Percentiles rank a stretch among this genome's conserved stretches.
Conservation (phyloP, 2,888 invertebrate species). For the Brachyopa scutellaris region DNA sequence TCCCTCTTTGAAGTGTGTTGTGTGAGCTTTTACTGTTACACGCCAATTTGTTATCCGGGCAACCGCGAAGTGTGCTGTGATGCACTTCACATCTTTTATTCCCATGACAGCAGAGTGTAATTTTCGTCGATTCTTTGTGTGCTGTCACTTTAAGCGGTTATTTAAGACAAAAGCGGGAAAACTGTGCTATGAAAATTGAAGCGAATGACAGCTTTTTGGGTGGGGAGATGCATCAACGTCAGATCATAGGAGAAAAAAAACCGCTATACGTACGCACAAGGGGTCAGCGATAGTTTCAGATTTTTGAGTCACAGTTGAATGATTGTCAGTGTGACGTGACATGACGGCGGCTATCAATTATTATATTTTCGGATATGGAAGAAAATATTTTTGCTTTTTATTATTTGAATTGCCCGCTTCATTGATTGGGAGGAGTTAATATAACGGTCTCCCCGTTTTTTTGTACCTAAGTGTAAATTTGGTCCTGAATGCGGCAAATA, state of each 20-base stretch:
- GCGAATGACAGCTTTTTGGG: constrained; percentile 40
- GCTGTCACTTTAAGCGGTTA: constrained; percentile 4
- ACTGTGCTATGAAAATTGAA: constrained; percentile 13
- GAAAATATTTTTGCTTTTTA: constrained; percentile 37
- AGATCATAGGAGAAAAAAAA: constrained; percentile 20
- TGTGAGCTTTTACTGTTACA: constrained; percentile 61
- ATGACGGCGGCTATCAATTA: constrained; percentile 35
- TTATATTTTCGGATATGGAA: constrained; percentile 20
- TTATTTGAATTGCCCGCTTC: constrained; percentile 49
- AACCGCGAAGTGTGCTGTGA: constrained; percentile 52
- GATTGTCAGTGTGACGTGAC: constrained; percentile 26
- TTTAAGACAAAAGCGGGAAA: constrained; percentile 41
- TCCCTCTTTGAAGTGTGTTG: constrained; percentile 7
- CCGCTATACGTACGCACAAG: background rate
- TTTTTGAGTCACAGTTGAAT: constrained; percentile 43
- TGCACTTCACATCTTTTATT: constrained; percentile 61
- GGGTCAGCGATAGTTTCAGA: constrained; percentile 38
- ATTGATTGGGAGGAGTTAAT: constrained; percentile 34
- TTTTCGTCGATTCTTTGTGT: constrained; percentile 23
- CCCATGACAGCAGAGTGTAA: constrained; percentile 29
- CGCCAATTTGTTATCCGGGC: constrained; percentile 54
- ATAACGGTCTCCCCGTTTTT: too few relatives aligned
- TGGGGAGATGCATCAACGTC: constrained; percentile 37
- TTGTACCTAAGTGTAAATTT: constrained; percentile 36
- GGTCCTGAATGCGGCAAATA: constrained; percentile 16